These are phyloP conservation scores for Picus viridis DNA, from an alignment of 2,797 vertebrate species.

Conservation along the genomic window DNA sequence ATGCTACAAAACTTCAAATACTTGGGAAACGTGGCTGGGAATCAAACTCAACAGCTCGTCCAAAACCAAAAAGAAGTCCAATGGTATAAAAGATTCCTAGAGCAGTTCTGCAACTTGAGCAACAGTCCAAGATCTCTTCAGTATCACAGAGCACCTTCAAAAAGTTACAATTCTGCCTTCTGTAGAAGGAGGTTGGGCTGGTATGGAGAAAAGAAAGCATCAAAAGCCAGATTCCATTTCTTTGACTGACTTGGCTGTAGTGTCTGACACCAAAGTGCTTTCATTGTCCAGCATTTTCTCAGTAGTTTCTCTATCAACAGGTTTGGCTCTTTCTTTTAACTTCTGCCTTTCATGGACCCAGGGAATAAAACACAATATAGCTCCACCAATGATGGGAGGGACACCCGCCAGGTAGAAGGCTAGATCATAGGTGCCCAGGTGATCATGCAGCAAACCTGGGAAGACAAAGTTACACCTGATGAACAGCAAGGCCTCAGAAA, in stretches of 20 bases:
- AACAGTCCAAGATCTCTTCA: conserved; percentile 55
- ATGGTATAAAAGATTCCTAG: conserved; percentile 59
- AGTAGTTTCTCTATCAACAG: conserved; percentile 69
- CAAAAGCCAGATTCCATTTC: conserved; percentile 75
- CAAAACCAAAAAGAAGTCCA: neutral
- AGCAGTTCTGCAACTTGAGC: conserved; percentile 49
- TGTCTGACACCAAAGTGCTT: conserved; percentile 49
- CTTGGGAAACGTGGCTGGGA: conserved; percentile 45
- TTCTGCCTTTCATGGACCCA: conserved; percentile 87
- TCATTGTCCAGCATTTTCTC: conserved; percentile 85
- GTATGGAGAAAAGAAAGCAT: conserved; percentile 46
- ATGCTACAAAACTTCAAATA: conserved; percentile 49
- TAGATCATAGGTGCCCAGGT: conserved; percentile 85
- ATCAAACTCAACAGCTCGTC: conserved; percentile 33
- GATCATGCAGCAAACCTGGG: conserved; percentile 88
- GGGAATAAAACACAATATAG: conserved; percentile 89
- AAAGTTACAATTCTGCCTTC: conserved; percentile 62
- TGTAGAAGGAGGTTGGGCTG: conserved; percentile 46
- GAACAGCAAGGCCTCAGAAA: neutral
- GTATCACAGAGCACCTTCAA: conserved; percentile 54
- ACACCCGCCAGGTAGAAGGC: conserved; percentile 96
- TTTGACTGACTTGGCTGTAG: conserved; percentile 65
- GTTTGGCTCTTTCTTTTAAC: conserved; percentile 55
- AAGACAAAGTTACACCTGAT: neutral
- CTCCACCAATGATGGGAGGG: conserved; percentile 91